Evolutionary conservation across 64 coral and sea anemone species (phyloP), one percentile per base, ranked within the genome.

Genomic region (Pachyseris speciosa): DNA sequence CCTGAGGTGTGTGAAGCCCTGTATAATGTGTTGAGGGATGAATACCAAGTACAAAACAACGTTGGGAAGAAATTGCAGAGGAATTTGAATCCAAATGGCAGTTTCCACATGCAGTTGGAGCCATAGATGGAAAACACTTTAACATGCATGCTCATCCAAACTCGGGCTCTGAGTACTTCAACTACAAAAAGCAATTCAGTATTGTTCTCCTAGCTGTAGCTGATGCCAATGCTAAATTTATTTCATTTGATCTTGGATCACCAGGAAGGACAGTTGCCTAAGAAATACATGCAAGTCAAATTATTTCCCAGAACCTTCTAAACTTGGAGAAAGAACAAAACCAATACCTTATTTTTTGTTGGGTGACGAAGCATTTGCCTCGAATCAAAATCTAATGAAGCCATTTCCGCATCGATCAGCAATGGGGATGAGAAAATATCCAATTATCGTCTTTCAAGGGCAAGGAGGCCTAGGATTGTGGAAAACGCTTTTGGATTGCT

Each of bases 401-500:
- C 27, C 44, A 50, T 24, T 22, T 42, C 75, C 22, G 40, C 44
- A 9, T 24, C 36, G 44, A 38, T 6, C 28, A 28, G 26, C 44
- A 50, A 42, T 26, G 44, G 44, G 38, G 44, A 78, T 19, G 44
- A 78, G 42, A 44, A 50, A 22, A 78, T 78, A 78, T 78, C 49
- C 40, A 78, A 78, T 31, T 78, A 78, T 50, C 26, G 74, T 8
- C 44, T 78, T 5, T 78, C 74, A 45, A 78, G 74, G 39, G 74
- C 74, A 12, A 48, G 74, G 49, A 45, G 74, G n/a, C n/a, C n/a
- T n/a, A n/a, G n/a, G 20, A 78, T 50, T 48, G 74, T 78, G 40
- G 74, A 78, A 49, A 78, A 78, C 49, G 41, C 74, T 70, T 70
- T 70, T 70, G 67, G 67, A 31, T 70, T 70, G 37, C 67, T 70